A percentile compares a stretch with the other conserved stretches of the same genome.
Conservation (phyloP, 2,113 vertebrate genomes). For the Charadrius vociferus region DNA sequence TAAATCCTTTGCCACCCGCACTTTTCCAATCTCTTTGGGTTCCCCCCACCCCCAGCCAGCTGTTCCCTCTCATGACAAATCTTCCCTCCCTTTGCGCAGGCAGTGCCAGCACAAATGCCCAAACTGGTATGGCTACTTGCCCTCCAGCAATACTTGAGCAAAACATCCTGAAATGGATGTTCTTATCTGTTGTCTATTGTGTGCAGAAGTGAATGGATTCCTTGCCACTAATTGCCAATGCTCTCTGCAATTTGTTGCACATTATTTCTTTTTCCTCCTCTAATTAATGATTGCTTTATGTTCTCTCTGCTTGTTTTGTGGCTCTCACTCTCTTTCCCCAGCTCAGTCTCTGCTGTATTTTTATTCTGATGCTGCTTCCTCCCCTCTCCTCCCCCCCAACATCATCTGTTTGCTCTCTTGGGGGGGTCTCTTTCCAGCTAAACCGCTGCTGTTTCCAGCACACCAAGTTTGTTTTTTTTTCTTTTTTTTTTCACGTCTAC, state of each 20-base stretch:
- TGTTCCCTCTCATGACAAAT: not conserved
- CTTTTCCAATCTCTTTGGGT: not conserved
- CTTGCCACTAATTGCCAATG: not conserved
- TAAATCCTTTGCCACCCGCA: not conserved
- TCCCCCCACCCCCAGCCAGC: not conserved
- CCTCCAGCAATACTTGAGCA: not conserved
- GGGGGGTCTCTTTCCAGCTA: not conserved
- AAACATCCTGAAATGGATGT: not conserved
- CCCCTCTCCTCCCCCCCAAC: not conserved
- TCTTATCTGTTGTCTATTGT: not conserved
- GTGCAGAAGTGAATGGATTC: not conserved
- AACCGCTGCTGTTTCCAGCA: not conserved
- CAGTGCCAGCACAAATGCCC: not conserved
- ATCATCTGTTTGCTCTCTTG: not conserved
- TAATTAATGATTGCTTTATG: slow-evolving; percentile 3
- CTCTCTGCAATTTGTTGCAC: slow-evolving; percentile 16
- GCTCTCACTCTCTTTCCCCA: not conserved
- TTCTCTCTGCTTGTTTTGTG: not conserved
- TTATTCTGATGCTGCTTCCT: not conserved
- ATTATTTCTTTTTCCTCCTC: slow-evolving; percentile 12
- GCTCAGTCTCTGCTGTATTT: not conserved
- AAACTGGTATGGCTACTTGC: not conserved
- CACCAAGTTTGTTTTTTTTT: not conserved
- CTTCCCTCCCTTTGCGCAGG: not conserved
- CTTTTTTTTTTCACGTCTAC: not conserved